These are phyloP conservation scores for Bactericera cockerelli DNA, from an alignment of 1,140 invertebrate species.

Conservation along the genomic window DNA sequence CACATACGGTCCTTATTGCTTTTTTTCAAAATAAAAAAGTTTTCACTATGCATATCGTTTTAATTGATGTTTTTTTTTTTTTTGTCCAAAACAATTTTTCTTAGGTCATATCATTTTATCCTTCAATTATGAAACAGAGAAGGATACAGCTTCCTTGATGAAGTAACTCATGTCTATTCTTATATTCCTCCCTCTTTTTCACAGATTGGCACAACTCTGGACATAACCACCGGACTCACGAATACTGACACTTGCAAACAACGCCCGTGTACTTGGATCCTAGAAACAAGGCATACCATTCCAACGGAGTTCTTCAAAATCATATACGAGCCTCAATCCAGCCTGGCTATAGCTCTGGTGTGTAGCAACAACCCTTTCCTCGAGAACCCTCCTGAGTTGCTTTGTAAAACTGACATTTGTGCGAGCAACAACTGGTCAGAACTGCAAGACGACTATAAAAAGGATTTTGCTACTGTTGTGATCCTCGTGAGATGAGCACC, in stretches of 20 bases:
- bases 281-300: constrained; percentile 15
- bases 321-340: constrained; percentile 14
- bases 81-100: too few relatives aligned
- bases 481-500: background rate
- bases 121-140: too few relatives aligned
- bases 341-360: constrained; percentile 17
- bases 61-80: too few relatives aligned
- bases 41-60: too few relatives aligned
- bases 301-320: constrained; percentile 22
- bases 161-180: too few relatives aligned
- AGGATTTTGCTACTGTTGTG: constrained; percentile 1
- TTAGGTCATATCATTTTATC: too few relatives aligned
- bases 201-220: constrained; percentile 17
- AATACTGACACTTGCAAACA: constrained; percentile 14
- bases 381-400: background rate
- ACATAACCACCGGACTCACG: constrained; percentile 20
- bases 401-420: constrained; percentile 18
- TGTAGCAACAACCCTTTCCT: constrained; percentile 21
- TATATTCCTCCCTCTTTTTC: too few relatives aligned
- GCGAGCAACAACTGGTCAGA: constrained; percentile 15
- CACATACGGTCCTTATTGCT: too few relatives aligned
- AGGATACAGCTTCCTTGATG: too few relatives aligned
- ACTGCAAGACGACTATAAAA: background rate
- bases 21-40: too few relatives aligned
- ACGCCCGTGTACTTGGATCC: constrained; percentile 16